phyloP scores from a whole-genome alignment of 2,797 vertebrate genomes.

The Sebastes reedi region DNA sequence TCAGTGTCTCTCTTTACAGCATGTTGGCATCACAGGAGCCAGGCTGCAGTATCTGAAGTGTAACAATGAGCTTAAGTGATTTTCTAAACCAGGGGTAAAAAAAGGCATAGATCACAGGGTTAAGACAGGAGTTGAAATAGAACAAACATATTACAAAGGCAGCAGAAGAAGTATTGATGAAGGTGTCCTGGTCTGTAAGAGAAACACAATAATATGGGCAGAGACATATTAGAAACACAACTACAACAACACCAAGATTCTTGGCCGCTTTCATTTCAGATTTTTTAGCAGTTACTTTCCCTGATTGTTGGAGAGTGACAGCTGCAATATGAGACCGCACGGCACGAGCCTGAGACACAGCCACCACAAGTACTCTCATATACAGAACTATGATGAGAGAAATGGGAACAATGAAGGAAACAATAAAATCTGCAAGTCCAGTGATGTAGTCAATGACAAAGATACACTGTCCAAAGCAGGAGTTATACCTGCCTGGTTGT shows the following conservation, averaged over 20 bases:
- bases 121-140: constrained; percentile 53
- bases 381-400: neutral
- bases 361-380: constrained; percentile 26
- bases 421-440: neutral
- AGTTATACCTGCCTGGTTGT: too few species aligned
- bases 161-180: too few species aligned
- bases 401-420: constrained; percentile 19
- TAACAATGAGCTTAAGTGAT: too few species aligned
- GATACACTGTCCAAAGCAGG: too few species aligned
- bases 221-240: constrained; percentile 53
- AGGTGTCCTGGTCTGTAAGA: neutral
- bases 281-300: neutral
- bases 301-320: neutral
- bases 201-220: constrained; percentile 43
- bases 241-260: constrained; percentile 55
- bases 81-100: too few species aligned
- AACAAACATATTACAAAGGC: neutral
- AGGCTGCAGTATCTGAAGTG: too few species aligned
- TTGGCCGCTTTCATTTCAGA: constrained; percentile 64
- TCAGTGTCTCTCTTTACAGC: too few species aligned
- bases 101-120: too few species aligned
- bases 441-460: neutral
- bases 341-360: constrained; percentile 50
- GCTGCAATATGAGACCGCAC: constrained; percentile 1
- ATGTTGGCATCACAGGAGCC: too few species aligned